Conservation (phyloP, 2,888 invertebrate genomes). For the Lasioglossum marginatum region DNA sequence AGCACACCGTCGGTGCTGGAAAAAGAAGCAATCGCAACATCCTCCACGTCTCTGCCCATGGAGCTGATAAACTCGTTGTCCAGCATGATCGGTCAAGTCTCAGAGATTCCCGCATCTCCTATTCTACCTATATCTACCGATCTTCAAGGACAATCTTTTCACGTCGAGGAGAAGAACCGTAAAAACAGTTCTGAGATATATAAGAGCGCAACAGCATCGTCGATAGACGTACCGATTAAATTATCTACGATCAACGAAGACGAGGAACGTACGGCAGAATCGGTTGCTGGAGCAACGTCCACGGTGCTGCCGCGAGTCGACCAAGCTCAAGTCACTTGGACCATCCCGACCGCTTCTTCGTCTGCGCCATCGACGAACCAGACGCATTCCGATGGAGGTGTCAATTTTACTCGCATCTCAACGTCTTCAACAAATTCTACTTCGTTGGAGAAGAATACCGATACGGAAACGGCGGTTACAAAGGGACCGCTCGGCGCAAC, state of each 20-base stretch:
- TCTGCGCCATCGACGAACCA: background rate
- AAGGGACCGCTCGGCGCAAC: background rate
- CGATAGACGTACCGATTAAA: background rate
- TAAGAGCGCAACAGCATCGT: background rate
- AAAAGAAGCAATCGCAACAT: conserved; percentile 11
- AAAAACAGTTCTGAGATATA: background rate
- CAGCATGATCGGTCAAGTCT: conserved; percentile 79
- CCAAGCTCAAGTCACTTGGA: background rate
- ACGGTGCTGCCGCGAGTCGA: background rate
- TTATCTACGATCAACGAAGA: background rate
- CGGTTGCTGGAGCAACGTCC: background rate
- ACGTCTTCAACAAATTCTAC: background rate
- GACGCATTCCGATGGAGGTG: background rate
- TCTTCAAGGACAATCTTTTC: background rate
- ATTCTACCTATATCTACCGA: conserved; percentile 62
- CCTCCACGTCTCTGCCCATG: conserved; percentile 69
- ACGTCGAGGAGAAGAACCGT: background rate
- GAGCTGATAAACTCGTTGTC: conserved; percentile 78
- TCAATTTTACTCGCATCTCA: background rate
- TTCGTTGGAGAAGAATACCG: background rate
- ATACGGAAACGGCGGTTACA: background rate
- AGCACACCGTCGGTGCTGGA: background rate
- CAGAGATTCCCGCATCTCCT: conserved; percentile 71
- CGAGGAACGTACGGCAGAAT: background rate
- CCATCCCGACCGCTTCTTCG: background rate